Evolutionary conservation across 2,113 vertebrate genomes (phyloP).

Genomic region (Camelus dromedarius): DNA sequence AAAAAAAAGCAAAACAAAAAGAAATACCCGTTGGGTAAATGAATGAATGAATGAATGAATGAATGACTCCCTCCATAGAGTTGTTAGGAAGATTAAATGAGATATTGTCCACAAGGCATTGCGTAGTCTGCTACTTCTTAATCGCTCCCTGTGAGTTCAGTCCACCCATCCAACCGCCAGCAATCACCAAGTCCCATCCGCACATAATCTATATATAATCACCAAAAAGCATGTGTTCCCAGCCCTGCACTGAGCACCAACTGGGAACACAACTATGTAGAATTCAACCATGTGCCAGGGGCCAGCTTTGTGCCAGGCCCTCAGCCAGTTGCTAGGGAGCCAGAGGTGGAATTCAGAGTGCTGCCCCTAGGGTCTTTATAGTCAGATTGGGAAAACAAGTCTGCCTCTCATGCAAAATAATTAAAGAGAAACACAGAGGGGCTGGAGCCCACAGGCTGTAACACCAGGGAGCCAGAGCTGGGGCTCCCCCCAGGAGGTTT

Average conservation of each 20-base stretch:
- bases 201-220: accelerated
- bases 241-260: too few relatives aligned
- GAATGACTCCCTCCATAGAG: neutral
- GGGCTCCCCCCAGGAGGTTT: neutral
- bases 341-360: neutral
- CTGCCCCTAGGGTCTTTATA: neutral
- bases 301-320: neutral
- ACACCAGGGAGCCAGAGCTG: neutral
- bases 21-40: neutral
- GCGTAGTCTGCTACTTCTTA: accelerated
- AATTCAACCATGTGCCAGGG: neutral
- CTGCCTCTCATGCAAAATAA: neutral
- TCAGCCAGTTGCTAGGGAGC: neutral
- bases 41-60: neutral
- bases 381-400: neutral
- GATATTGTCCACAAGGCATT: neutral
- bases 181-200: accelerated
- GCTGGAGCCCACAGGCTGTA: too few relatives aligned
- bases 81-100: neutral
- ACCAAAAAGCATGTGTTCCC: accelerated
- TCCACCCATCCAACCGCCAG: neutral
- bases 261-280: neutral
- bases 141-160: neutral
- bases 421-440: neutral
- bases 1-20: too few relatives aligned